phyloP scores from a whole-genome alignment of 2,797 vertebrate species.

The Cirrhinus mrigala region DNA sequence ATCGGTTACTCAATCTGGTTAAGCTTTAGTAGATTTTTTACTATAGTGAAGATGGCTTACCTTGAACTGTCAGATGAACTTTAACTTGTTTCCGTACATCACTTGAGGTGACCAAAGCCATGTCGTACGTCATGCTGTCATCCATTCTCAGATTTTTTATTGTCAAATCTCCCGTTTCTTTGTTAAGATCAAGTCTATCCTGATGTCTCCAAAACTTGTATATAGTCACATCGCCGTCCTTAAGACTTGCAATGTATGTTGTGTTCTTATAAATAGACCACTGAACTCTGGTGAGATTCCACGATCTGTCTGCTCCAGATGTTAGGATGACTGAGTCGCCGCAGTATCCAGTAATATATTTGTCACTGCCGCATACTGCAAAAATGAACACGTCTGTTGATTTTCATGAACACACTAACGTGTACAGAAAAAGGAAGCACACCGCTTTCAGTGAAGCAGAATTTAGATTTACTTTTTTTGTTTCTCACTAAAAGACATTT shows the following conservation, averaged over 20 bases:
- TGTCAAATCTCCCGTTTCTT: constrained; percentile 56
- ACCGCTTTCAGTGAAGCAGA: not conserved
- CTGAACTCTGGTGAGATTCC: constrained; percentile 22
- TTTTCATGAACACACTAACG: not conserved
- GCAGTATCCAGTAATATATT: not conserved
- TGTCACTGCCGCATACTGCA: fast-evolving
- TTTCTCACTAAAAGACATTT: not conserved
- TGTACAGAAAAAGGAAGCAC: not conserved
- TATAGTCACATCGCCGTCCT: fast-evolving
- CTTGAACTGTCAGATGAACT: constrained; percentile 46
- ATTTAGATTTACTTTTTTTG: not conserved
- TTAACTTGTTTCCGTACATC: fast-evolving
- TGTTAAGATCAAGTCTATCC: constrained; percentile 59
- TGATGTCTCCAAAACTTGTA: fast-evolving
- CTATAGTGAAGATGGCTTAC: constrained; percentile 56
- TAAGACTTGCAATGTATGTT: constrained; percentile 65
- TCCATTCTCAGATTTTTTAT: constrained; percentile 2
- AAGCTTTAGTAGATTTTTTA: not conserved
- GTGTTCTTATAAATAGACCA: constrained; percentile 67
- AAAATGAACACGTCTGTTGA: not conserved
- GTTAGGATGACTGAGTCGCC: constrained; percentile 39
- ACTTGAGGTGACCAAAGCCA: not conserved
- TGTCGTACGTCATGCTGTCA: constrained; percentile 57
- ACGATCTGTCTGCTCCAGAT: not conserved
- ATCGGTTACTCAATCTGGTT: not conserved